Evolutionary conservation across 1,140 invertebrate species (phyloP).

Genomic region (Listronotus bonariensis): DNA sequence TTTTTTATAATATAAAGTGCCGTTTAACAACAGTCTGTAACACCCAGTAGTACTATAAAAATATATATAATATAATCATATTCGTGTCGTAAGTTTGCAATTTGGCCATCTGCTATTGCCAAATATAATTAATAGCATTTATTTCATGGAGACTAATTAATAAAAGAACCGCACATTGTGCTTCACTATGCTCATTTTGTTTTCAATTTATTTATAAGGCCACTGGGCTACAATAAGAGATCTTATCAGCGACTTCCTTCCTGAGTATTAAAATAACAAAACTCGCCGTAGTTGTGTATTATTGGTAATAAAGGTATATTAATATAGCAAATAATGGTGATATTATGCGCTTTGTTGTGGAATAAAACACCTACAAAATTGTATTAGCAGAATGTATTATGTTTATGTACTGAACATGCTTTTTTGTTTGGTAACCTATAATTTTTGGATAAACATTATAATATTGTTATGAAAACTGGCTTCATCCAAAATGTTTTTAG

Average conservation of each 20-base stretch:
- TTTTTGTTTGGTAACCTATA: no score
- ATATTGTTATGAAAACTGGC: no score
- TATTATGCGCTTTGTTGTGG: constrained; percentile 28
- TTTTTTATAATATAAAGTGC: no score
- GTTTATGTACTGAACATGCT: no score
- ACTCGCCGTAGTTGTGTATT: constrained; percentile 40
- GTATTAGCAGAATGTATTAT: no score
- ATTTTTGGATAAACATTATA: no score
- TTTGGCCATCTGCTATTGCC: no score
- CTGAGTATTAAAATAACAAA: constrained; percentile 38
- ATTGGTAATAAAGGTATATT: constrained; percentile 47
- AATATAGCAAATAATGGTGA: constrained; percentile 30
- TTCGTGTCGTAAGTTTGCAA: no score
- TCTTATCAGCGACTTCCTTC: constrained; percentile 47
- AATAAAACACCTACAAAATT: constrained; percentile 9
- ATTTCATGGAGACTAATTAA: constrained; percentile 19
- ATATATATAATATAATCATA: no score
- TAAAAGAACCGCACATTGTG: constrained; percentile 17
- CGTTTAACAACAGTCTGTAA: no score
- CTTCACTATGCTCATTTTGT: constrained; percentile 40
- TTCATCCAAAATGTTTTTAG: no score
- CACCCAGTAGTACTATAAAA: no score
- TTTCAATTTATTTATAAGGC: constrained; percentile 46
- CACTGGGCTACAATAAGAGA: constrained; percentile 41
- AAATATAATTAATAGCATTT: not conserved